Evolutionary conservation across 2,113 vertebrate species (phyloP).

Genomic region (Tachysurus fulvidraco): DNA sequence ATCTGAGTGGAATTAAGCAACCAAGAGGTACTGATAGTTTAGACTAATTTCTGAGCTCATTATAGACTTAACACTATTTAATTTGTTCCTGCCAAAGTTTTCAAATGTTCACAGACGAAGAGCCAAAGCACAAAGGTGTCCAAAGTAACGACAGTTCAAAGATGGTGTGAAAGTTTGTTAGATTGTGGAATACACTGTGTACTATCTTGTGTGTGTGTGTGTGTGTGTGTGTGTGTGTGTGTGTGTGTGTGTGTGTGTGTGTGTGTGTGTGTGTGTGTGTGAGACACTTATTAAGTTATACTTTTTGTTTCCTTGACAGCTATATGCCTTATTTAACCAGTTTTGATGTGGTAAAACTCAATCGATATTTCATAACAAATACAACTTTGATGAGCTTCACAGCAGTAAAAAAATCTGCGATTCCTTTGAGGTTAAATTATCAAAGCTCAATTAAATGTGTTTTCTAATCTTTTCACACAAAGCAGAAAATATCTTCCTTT

Average conservation of each 20-base stretch:
- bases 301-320: background rate
- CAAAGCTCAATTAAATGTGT: background rate
- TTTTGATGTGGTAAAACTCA: slow-evolving; percentile 39
- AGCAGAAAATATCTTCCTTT: slow-evolving; percentile 65
- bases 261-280: slow-evolving; percentile 26
- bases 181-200: too few species aligned
- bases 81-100: too few species aligned
- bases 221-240: slow-evolving; percentile 22
- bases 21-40: too few species aligned
- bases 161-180: too few species aligned
- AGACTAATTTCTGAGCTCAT: too few species aligned
- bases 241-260: slow-evolving; percentile 6
- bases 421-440: background rate
- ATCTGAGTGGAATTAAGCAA: too few species aligned
- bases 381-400: background rate
- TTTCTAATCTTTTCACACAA: background rate
- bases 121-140: too few species aligned
- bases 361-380: slow-evolving; percentile 19
- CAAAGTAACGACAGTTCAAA: too few species aligned
- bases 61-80: too few species aligned
- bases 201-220: background rate
- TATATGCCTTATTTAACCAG: background rate
- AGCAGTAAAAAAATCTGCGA: background rate
- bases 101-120: too few species aligned
- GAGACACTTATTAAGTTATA: background rate